Base-by-base conservation (phyloP, 2,113 vertebrate species). In the Danionella cerebrum region DNA sequence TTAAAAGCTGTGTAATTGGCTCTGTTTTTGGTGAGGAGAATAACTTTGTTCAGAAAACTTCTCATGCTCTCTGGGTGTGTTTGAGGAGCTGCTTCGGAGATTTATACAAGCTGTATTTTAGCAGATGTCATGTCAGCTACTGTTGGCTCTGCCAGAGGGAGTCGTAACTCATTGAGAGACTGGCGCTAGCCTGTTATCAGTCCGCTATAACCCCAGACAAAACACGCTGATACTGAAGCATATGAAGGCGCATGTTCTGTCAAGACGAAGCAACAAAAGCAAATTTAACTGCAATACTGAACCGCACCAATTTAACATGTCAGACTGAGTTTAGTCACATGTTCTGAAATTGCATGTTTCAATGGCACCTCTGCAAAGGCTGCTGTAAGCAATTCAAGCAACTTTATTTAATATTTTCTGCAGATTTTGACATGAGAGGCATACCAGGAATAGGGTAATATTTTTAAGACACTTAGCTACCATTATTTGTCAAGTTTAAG, bases 151-250 rank as follows among this genome's bases (percentile, higher is more conserved):
- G 33, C 84, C 70, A 3, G 38, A 60, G 80, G 82, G 78, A 76
- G 57, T 58, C 66, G 53, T 84, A 76, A 82, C 80, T 88, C 77
- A 85, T 82, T 80, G 78, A 71, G 65, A 66, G 74, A 74, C 74
- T 79, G 76, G 80, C 73, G 63, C 75, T 73, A 77, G 68, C 77
- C 75, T 78, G 80, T 86, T 84, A 85, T 85, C 82, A 79, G 77
- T 72, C 71, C 74, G 76, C 74, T 50, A 66, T 51, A 77, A 75
- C 69, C 79, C 78, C 50, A 31, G 58, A 66, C 71, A 67, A 65
- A 76, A 78, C 76, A 51, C 65, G 21, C 55, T 39, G 57, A 70
- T 65, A 66, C 79, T 35, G 70, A 2, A 33, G 63, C 60, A 80
- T 78, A 70, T 69, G 71, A 67, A 80, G 80, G 80, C 44, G 31